Evolutionary conservation across 2,113 vertebrate genomes (phyloP).

Genomic region (Hippolais icterina): DNA sequence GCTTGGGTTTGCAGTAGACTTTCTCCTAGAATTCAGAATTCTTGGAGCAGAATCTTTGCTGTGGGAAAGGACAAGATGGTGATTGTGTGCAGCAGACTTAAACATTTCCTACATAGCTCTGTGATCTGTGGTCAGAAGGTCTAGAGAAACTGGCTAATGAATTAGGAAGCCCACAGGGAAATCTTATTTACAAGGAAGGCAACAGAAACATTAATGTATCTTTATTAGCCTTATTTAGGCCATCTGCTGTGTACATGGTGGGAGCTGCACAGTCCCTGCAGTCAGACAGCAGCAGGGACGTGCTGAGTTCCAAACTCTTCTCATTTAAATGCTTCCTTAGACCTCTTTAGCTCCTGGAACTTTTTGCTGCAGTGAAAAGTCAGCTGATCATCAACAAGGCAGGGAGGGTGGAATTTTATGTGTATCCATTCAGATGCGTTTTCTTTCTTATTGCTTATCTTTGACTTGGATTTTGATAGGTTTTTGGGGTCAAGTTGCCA

Average conservation of each 20-base stretch:
- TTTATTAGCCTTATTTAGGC: constrained; percentile 22
- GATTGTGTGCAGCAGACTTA: background rate
- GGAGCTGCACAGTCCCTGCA: background rate
- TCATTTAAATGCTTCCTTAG: background rate
- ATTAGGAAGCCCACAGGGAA: constrained; percentile 22
- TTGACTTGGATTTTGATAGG: background rate
- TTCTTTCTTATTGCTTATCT: background rate
- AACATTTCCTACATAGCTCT: background rate
- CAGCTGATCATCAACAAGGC: background rate
- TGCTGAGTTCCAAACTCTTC: background rate
- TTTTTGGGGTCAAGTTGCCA: background rate
- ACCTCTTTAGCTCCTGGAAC: background rate
- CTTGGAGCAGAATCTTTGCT: background rate
- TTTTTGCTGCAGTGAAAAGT: background rate
- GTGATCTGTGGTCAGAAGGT: background rate
- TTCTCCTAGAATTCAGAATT: background rate
- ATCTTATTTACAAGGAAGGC: constrained; percentile 54
- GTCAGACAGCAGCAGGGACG: background rate
- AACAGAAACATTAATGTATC: constrained; percentile 22
- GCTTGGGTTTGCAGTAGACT: background rate
- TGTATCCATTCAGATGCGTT: background rate
- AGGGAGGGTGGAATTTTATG: background rate
- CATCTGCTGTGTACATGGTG: background rate
- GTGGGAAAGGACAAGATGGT: background rate
- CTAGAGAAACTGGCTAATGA: background rate